Conservation (phyloP, 35 echinoderm and acorn worm genomes). For the Eucidaris tribuloides region DNA sequence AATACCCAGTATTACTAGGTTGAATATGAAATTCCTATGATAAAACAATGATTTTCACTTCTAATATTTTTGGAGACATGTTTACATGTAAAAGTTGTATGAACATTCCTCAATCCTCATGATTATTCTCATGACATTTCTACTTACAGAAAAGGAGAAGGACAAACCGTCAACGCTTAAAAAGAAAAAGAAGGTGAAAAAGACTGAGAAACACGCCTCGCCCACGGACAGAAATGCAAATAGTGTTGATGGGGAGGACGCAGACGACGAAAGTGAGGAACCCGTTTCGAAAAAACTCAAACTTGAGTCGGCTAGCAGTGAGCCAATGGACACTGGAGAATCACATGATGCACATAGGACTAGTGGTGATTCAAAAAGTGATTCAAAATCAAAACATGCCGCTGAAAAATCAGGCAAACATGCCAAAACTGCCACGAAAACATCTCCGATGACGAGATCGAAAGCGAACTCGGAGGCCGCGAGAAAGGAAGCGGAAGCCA, state of each 20-base stretch:
- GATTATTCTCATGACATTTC: too few species aligned
- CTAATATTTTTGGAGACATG: too few species aligned
- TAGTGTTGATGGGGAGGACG: conserved; percentile 22
- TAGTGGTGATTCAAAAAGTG: background rate
- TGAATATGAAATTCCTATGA: too few species aligned
- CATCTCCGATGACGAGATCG: background rate
- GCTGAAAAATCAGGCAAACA: background rate
- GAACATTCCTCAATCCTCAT: too few species aligned
- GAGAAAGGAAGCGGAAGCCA: conserved; percentile 21
- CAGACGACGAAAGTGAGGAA: background rate
- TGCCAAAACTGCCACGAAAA: background rate
- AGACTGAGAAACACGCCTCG: conserved; percentile 15
- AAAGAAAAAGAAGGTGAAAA: conserved; percentile 80
- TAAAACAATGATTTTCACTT: too few species aligned
- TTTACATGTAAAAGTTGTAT: too few species aligned
- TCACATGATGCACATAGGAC: too few species aligned
- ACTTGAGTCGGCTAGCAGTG: background rate
- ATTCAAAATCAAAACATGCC: background rate
- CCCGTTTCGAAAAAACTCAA: background rate
- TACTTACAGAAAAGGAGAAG: background rate
- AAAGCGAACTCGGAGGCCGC: background rate
- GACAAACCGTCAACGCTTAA: conserved; percentile 34
- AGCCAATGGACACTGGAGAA: conserved; percentile 6
- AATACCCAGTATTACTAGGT: too few species aligned
- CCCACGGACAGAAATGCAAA: too few species aligned